Base-by-base conservation (phyloP, 1,140 invertebrate genomes). In the Sweltsa coloradensis region DNA sequence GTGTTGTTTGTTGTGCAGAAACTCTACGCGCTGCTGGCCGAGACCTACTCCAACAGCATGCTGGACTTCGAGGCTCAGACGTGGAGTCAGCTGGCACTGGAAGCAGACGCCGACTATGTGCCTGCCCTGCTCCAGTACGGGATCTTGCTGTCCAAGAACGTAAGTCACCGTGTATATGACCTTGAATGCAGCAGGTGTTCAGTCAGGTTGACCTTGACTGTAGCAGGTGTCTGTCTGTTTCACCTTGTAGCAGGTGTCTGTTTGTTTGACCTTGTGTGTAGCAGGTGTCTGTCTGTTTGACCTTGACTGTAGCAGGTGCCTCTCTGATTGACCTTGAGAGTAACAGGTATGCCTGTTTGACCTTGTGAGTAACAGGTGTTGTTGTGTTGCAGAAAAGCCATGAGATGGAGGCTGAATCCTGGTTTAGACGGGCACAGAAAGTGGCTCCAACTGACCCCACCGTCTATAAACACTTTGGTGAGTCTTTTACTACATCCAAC, bases 61-160 rank as follows among this genome's bases (percentile, higher is more conserved):
- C 58, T 68, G 18, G 62, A 68, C 34, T 62, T 63, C 0, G 69
- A 78, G 53, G 79, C 78, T 2, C 78, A 80, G 55, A 55, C 65
- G 23, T 80, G 75, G 74, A 81, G 78, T 57, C 65, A 67, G 51
- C 68, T 74, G 53, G 74, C 78, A 1, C 58, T 80, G 5, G 59
- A 63, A 27, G 65, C 62, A 4, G 80, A 80, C 59, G 69, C 75
- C 9, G 75, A 79, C 57, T 78, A 81, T 54, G 66, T 79, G 16
- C 76, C 78, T 2, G 76, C 77, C 13, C 86, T 94, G 64, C 73
- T 95, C 40, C 91, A 88, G 34, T 89, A 93, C 60, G 91, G 88
- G 29, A 90, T 90, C 66, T 79, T 93, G 41, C 70, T 91, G 22
- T 83, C 88, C 29, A 82, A 82, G 71, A 88, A 89, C 76, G 90